Percentiles rank a stretch among this genome's conserved stretches.
Evolutionary conservation across 1,140 invertebrate genomes (phyloP).

Genomic region (Lasioglossum albipes): DNA sequence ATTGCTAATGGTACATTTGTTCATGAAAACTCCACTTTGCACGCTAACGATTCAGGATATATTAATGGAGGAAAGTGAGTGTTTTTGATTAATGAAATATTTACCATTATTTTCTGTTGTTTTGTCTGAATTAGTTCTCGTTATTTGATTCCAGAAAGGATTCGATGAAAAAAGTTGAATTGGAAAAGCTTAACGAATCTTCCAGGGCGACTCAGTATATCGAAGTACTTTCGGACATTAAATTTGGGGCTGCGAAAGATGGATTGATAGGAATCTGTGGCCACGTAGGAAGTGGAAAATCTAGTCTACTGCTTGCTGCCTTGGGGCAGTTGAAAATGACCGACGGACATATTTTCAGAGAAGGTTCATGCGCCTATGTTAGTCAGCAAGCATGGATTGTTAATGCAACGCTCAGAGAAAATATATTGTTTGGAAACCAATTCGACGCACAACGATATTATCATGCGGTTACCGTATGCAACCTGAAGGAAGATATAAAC

Average conservation of each 20-base stretch:
- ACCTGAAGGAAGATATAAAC: conserved; percentile 81
- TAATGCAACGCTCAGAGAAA: conserved; percentile 85
- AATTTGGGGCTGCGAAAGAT: conserved; percentile 77
- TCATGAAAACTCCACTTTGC: conserved; percentile 70
- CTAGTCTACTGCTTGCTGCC: conserved; percentile 83
- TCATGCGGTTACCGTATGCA: conserved; percentile 79
- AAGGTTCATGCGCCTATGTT: conserved; percentile 84
- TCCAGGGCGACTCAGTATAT: conserved; percentile 53
- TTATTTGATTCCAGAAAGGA: conserved; percentile 37
- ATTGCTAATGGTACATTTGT: conserved; percentile 81
- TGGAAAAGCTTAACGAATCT: conserved; percentile 46
- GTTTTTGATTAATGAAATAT: background rate
- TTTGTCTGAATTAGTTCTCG: background rate
- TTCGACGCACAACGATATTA: conserved; percentile 81
- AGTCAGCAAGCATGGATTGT: conserved; percentile 86
- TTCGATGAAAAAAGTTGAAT: conserved; percentile 16
- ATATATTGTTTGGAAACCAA: conserved; percentile 84
- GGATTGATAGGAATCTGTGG: conserved; percentile 85
- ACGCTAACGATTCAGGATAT: conserved; percentile 13
- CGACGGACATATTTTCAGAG: conserved; percentile 80
- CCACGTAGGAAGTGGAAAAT: conserved; percentile 85
- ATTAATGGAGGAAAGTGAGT: conserved; percentile 61
- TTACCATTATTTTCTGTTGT: background rate
- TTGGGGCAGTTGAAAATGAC: conserved; percentile 82
- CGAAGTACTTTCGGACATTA: conserved; percentile 73